Evolutionary conservation across 2,113 vertebrate species (phyloP), one percentile per base, ranked within the genome.

Genomic region (Neodontobutis hainanensis): DNA sequence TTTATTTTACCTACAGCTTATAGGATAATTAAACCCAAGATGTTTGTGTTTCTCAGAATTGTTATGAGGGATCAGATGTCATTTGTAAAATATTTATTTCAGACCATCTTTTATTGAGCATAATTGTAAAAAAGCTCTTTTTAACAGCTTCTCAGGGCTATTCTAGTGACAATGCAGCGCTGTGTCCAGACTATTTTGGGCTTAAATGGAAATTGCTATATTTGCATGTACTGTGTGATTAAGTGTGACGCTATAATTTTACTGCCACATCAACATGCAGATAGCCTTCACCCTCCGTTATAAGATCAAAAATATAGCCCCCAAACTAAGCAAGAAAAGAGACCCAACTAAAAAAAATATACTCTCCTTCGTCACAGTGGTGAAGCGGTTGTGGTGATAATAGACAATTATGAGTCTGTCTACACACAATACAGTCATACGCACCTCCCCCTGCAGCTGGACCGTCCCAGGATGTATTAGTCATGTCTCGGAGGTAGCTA

Each of bases 401-500:
- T 3, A 0, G 14, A n/a, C 16, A 16, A 57, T 59, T 55, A 60
- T 61, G 19, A 48, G 16, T 9, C 15, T 32, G 46, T 57, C 38
- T 55, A 38, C n/a, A 51, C 38, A 53, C 51, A 27, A 40, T 48
- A 65, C 7, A 0, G 19, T 46, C 57, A 46, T 42, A 77, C 91
- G 72, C 84, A 89, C 91, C 91, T 91, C 84, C 87, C 38, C 75
- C 73, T n/a, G 85, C 61, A 42, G 60, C 78, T 0, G 83, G 66
- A 7, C 82, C 85, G 1, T 85, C 74, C 91, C 89, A 93, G 63
- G 84, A 80, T 0, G 70, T 66, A 45, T 92, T 87, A 4, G 67
- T 86, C 86, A 92, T 92, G 35, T 90, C 85, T 68, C 79, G 68
- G 43, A 88, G 4, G 65, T 84, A 92, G 59, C 60, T 61, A 9